Evolutionary conservation across 2,113 vertebrate genomes (phyloP).

Genomic region (Phrynosoma blainvillii): DNA sequence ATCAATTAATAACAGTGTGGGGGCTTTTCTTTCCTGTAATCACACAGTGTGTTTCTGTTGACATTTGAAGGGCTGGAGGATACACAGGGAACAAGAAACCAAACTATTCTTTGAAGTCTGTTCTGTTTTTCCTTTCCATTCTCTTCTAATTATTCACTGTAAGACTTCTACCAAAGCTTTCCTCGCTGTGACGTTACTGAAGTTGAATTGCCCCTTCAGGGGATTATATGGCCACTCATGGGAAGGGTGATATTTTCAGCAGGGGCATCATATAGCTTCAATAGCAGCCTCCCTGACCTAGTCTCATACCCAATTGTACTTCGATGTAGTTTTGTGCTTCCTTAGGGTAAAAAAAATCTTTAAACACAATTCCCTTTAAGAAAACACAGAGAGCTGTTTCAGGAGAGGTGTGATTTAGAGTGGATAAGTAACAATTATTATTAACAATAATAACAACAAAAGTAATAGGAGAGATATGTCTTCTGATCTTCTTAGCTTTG

Average conservation of each 20-base stretch:
- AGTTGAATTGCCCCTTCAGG: neutral
- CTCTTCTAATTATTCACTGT: constrained; percentile 17
- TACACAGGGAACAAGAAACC: constrained; percentile 8
- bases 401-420: neutral
- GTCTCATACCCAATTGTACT: neutral
- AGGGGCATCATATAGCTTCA: neutral
- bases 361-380: neutral
- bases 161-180: constrained; percentile 21
- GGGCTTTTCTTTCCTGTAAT: constrained; percentile 45
- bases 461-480: neutral
- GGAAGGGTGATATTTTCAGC: neutral
- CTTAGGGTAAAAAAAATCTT: neutral
- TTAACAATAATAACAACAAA: too few species aligned
- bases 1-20: constrained; percentile 49
- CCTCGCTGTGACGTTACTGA: constrained; percentile 17
- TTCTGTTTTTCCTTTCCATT: neutral
- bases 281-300: neutral
- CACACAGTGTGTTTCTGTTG: constrained; percentile 11
- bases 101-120: constrained; percentile 13
- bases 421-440: neutral
- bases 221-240: neutral
- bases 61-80: constrained; percentile 47
- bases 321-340: neutral
- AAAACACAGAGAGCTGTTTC: neutral
- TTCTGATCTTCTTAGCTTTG: neutral